Conservation (phyloP, 2,113 vertebrate genomes). For the Eubucco bourcierii region DNA sequence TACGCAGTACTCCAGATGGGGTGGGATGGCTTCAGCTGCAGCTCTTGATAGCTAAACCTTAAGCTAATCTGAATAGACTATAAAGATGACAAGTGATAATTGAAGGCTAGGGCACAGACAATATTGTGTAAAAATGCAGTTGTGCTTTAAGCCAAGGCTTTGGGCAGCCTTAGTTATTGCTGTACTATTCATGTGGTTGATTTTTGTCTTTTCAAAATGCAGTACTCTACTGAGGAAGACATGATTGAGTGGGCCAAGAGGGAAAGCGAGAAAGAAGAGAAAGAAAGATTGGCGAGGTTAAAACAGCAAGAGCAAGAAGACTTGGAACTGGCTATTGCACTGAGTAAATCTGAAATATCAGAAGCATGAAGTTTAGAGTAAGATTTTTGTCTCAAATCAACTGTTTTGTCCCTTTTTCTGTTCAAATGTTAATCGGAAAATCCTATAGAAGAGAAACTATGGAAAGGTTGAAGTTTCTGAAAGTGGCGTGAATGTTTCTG, state of each 20-base stretch:
- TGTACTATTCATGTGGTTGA: constrained; percentile 9
- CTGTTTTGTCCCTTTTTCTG: constrained; percentile 60
- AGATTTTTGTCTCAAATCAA: constrained; percentile 39
- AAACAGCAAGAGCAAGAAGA: constrained; percentile 98
- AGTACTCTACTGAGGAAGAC: constrained; percentile 98
- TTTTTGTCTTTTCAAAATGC: constrained; percentile 74
- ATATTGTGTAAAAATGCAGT: background rate
- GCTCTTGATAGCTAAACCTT: background rate
- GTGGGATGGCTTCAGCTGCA: background rate
- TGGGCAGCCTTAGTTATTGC: background rate
- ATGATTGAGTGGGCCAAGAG: constrained; percentile 99
- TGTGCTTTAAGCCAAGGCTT: background rate
- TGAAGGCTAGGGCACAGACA: background rate
- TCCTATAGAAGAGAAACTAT: constrained; percentile 70
- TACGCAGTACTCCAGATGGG: too few species aligned
- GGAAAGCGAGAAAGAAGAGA: constrained; percentile 96
- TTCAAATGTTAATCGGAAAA: constrained; percentile 74
- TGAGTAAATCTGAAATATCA: constrained; percentile 98
- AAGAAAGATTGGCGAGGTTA: constrained; percentile 91
- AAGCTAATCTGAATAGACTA: background rate
- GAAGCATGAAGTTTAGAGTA: constrained; percentile 80
- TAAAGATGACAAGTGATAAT: background rate
- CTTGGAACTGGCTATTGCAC: constrained; percentile 97
- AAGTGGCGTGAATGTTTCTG: constrained; percentile 68
- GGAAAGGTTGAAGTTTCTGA: constrained; percentile 68